phyloP scores from a whole-genome alignment of 2,797 vertebrate genomes.

The Anabacerthia variegaticeps region DNA sequence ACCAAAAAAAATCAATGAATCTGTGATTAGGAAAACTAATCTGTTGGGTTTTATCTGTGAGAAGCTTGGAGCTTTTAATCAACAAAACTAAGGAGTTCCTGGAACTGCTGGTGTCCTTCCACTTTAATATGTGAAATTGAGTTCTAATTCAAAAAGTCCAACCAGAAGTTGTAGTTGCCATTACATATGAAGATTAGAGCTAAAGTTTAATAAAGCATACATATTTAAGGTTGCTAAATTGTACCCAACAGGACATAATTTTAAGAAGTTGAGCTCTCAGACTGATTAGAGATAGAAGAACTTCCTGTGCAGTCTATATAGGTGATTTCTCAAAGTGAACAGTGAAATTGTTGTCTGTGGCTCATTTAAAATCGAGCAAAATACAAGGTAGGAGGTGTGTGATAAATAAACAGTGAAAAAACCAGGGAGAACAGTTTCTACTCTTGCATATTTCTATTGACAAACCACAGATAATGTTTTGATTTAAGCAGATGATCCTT shows the following conservation, averaged over 20 bases:
- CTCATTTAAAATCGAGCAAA: background rate
- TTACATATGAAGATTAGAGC: background rate
- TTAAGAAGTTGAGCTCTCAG: background rate
- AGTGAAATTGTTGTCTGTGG: background rate
- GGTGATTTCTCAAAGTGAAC: background rate
- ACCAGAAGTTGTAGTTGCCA: background rate
- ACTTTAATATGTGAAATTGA: background rate
- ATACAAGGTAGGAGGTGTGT: background rate
- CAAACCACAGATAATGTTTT: background rate
- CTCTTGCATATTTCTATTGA: background rate
- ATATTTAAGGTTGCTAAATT: background rate
- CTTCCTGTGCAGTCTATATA: background rate
- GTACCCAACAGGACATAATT: background rate
- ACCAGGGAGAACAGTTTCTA: background rate
- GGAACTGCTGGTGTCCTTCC: background rate
- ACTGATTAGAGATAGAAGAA: background rate
- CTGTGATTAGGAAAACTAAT: background rate
- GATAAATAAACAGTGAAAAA: background rate
- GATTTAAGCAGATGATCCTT: background rate
- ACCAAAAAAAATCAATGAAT: background rate
- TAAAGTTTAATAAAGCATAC: background rate
- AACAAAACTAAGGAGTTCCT: background rate
- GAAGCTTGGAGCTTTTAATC: background rate
- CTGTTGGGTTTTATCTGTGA: background rate
- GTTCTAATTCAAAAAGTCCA: background rate